Evolutionary conservation across 2,113 vertebrate species (phyloP), one percentile per base, ranked within the genome.

Genomic region (Polypterus senegalus): DNA sequence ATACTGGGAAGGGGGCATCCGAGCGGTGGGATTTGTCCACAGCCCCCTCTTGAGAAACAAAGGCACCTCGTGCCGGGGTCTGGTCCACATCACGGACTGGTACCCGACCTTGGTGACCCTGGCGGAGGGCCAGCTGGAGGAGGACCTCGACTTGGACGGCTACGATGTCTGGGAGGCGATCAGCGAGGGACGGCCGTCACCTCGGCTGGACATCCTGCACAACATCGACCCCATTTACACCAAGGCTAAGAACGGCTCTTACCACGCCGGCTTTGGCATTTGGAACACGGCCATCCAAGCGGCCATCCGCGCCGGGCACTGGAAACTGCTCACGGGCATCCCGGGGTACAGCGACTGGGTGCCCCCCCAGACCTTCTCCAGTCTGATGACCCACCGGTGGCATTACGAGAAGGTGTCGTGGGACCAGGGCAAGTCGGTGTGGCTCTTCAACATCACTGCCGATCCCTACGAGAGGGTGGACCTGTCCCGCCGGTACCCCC

Each of bases 61-160:
- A 73, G 91, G 96, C 1, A 88, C 87, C 0, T 83, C 89, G 56
- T 97, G 93, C 68, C 88, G 77, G 60, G 91, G 90, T 63, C 83
- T 98, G 4, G 86, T 98, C 57, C 96, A 98, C 73, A 97, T 98
- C 70, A 97, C 94, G 0, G 96, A 98, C 78, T 97, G 94, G 96
- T 97, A 92, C 70, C 96, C 94, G 9, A 98, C 96, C 3, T 69
- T 98, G 76, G 86, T 98, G 61, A 90, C 88, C 0, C 80, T 98
- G 73, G 96, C 87, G 0, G 93, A 91, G 68, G 96, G 93, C 5
- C 87, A 85, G 60, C 81, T 97, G 1, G 90, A 94, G 4, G 96
- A 97, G 69, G 80, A 92, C 62, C 83, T 86, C 57, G 85, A 83
- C 46, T 74, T 98, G 66, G 96, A 97, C 1, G 96, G 96, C 5